phyloP scores from a whole-genome alignment of 2,797 vertebrate genomes.

The Notolepis coatsorum region DNA sequence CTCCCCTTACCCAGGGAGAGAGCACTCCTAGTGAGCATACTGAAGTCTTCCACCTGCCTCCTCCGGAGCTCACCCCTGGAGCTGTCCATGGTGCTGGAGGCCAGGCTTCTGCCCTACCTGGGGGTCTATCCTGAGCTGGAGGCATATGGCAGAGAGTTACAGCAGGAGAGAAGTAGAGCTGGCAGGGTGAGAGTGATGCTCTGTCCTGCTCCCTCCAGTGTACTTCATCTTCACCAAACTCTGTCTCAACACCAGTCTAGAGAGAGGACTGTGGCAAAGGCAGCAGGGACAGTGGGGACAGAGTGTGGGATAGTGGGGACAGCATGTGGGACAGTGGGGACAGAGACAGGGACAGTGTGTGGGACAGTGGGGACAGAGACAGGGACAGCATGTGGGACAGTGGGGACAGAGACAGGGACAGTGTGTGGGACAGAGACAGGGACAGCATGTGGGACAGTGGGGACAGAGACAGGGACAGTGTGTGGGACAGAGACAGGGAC shows the following conservation, averaged over 20 bases:
- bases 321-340: constrained; percentile 19
- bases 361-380: no score
- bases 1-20: constrained; percentile 63
- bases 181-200: constrained; percentile 57
- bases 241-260: constrained; percentile 28
- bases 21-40: constrained; percentile 63
- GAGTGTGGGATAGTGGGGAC: no score
- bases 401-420: no score
- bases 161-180: constrained; percentile 47
- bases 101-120: constrained; percentile 72
- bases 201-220: constrained; percentile 61
- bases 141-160: constrained; percentile 57
- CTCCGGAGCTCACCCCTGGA: constrained; percentile 63
- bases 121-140: constrained; percentile 67
- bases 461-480: no score
- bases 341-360: constrained; percentile 37
- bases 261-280: constrained; percentile 32
- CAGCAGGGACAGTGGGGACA: constrained; percentile 5
- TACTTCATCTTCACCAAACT: constrained; percentile 52
- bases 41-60: constrained; percentile 72
- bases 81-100: constrained; percentile 73
- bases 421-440: no score
- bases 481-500: constrained; percentile 12
- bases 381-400: constrained; percentile 9
- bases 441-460: no score